Evolutionary conservation across 2,797 vertebrate species (phyloP), one percentile per base, ranked within the genome.

Genomic region (Falco concolor): DNA sequence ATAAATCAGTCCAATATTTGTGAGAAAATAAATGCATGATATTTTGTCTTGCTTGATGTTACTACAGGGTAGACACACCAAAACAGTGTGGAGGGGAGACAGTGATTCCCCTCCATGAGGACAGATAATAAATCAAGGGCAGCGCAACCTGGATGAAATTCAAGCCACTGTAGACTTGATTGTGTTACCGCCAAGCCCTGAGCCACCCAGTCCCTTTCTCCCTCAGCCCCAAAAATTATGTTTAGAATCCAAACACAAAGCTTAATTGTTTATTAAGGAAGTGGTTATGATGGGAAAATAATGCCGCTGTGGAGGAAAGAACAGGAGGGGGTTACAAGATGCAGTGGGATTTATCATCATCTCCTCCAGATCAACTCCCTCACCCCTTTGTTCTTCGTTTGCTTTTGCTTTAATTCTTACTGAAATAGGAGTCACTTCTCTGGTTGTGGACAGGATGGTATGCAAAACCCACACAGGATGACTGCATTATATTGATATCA

Each of bases 221-320:
- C 67, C 63, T 93, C 22, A 5, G 5, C 44, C 89, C 67, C 42
- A 0, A n/a, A 82, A 95, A 91, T 23, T 60, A 91, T 78, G 60
- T 93, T 97, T 95, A 89, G 82, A 89, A 92, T 92, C 47, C 68
- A 95, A 92, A 92, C 64, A 87, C 86, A 93, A 88, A 89, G 74
- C 64, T 82, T 94, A 96, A 87, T 95, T 95, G 94, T 96, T 97
- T 94, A 92, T 93, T 90, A 96, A 93, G 94, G 90, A 97, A 95
- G 88, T 87, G 77, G 88, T 87, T 95, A 76, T 72, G 74, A 93
- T 84, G 88, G 60, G 80, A 82, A 95, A 94, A 97, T 93, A 95
- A 95, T 59, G 56, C n/a, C 0, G 0, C 45, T 90, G n/a, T 87
- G 50, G 67, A 84, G 45, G 84, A 95, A 96, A 84, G 74, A 87